Base-by-base conservation (phyloP, 2,888 invertebrate genomes). In the Athripsodes cinereus region DNA sequence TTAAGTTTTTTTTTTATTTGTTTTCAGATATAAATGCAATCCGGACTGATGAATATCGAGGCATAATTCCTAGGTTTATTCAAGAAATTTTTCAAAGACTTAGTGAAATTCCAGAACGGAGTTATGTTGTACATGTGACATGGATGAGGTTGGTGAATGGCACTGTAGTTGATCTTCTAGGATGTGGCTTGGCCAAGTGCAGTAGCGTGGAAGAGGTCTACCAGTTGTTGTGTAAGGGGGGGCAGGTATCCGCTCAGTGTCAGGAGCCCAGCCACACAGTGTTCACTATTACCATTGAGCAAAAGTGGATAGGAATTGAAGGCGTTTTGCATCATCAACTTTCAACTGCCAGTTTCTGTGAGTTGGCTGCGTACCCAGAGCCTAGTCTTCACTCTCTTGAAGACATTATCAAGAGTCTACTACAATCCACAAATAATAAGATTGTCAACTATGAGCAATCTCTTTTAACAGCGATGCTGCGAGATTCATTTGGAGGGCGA, bases 401-500 rank as follows among this genome's bases (percentile, higher is more conserved):
- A 66, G 81, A 81, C 66, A 83, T 88, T 54, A 82, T 88, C 10
- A 82, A 77, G 64, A 77, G 78, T 63, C 73, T 73, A 66, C 76
- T 68, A 65, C 86, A 69, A 72, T 84, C 66, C 69, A 85, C 74
- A 66, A 77, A 77, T 65, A 74, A 77, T 2, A 77, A 76, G 65
- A 75, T 76, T 69, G 76, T 78, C 47, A 77, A 78, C 65, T 84
- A 83, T 70, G 82, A 84, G 64, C 84, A 85, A 66, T 86, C 86
- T 31, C 84, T 86, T 44, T 72, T 87, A 31, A 86, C 87, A 18
- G 86, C 85, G 2, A 78, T 87, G 70, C 70, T 87, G 1, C 80
- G 87, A 71, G 88, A 88, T 68, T 87, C 88, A 1, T 87, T 88
- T 72, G 88, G 88, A 11, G 88, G 88, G 0, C 79, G 87, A 66